phyloP scores from a whole-genome alignment of 2,797 vertebrate species.

The Chloroceryle inda region DNA sequence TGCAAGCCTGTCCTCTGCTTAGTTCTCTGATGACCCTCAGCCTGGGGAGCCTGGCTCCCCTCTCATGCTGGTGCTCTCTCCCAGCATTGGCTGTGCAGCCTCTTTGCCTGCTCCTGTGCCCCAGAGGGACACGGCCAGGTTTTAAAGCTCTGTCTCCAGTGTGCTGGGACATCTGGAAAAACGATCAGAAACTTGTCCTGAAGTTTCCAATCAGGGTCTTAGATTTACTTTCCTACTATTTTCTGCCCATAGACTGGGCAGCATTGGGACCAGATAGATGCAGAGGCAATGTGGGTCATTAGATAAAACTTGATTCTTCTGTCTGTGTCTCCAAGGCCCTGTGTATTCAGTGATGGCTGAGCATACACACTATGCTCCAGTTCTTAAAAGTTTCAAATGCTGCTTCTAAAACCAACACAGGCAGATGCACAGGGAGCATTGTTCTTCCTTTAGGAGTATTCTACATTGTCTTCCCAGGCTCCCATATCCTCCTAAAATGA shows the following conservation, averaged over 20 bases:
- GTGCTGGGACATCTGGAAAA: neutral
- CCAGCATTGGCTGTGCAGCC: neutral
- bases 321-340: neutral
- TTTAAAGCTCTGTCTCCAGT: neutral
- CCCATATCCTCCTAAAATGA: neutral
- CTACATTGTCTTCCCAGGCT: neutral
- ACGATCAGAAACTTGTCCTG: neutral
- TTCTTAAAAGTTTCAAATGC: neutral
- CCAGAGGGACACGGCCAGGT: neutral
- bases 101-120: neutral
- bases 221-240: conserved; percentile 3
- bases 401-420: neutral
- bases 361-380: no score
- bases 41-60: neutral
- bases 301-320: neutral
- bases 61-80: neutral
- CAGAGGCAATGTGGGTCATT: neutral
- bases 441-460: neutral
- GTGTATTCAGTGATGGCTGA: neutral
- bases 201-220: conserved; percentile 1
- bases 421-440: neutral
- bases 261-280: neutral
- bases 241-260: neutral
- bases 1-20: neutral
- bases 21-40: conserved; percentile 38